Percentiles rank a stretch among this genome's conserved stretches.
These are phyloP conservation scores for Megaptera novaeangliae DNA, from an alignment of 2,113 vertebrate species.

Conservation along the genomic window DNA sequence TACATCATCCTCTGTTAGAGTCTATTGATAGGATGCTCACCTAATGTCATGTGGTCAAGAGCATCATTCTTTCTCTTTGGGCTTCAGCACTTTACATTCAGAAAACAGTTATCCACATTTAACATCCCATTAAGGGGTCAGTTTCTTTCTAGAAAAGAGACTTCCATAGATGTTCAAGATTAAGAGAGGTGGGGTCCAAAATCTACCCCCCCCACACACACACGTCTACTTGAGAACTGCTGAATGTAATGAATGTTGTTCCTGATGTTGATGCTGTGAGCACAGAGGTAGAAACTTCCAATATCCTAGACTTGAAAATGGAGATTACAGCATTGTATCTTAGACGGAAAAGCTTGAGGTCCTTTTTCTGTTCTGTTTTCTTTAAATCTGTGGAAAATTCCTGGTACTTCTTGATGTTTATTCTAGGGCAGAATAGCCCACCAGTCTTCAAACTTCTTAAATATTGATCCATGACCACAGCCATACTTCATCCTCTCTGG, in stretches of 20 bases:
- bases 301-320: neutral
- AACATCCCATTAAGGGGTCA: neutral
- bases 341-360: neutral
- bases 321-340: neutral
- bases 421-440: neutral
- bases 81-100: neutral
- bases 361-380: neutral
- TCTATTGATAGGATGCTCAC: neutral
- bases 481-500: neutral
- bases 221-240: neutral
- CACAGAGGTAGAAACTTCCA: neutral
- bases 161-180: neutral
- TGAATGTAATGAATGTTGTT: neutral
- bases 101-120: neutral
- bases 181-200: neutral
- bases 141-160: neutral
- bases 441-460: neutral
- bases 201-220: neutral
- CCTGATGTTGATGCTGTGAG: neutral
- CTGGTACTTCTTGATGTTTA: neutral
- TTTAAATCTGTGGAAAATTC: neutral
- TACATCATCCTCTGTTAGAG: neutral
- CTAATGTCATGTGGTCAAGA: neutral
- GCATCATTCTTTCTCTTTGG: neutral
- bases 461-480: neutral